Evolutionary conservation across 2,113 vertebrate species (phyloP).

Genomic region (Colius striatus): DNA sequence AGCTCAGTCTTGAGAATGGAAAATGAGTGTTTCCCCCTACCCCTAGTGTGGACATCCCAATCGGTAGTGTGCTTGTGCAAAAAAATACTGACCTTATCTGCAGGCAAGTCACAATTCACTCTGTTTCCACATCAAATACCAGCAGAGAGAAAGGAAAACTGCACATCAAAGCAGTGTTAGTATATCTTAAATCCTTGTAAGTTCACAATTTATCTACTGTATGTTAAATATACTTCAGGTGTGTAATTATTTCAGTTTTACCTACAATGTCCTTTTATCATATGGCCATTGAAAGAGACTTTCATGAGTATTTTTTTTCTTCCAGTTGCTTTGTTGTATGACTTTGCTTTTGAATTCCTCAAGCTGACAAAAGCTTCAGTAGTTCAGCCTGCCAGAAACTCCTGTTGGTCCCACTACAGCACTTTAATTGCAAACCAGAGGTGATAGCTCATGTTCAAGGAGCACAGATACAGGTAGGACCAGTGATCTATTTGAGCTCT

Average conservation of each 20-base stretch:
- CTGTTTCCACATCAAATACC: not conserved
- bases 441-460: not conserved
- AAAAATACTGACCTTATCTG: not conserved
- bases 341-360: not conserved
- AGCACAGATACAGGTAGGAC: not conserved
- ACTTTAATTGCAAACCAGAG: not conserved
- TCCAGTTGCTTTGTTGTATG: not conserved
- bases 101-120: not conserved
- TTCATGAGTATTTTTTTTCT: not conserved
- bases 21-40: not conserved
- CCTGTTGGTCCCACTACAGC: not conserved
- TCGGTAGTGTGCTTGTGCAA: not conserved
- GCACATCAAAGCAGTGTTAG: not conserved
- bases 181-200: not conserved
- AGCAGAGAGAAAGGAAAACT: not conserved
- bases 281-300: not conserved
- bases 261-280: not conserved
- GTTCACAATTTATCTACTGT: not conserved
- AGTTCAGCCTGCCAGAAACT: not conserved
- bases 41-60: fast-evolving
- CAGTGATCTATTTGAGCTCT: not conserved
- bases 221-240: not conserved
- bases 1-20: not conserved
- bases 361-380: not conserved
- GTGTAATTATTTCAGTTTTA: not conserved